Base-by-base conservation (phyloP, 1,140 invertebrate genomes). In the Thaumatotibia leucotreta region DNA sequence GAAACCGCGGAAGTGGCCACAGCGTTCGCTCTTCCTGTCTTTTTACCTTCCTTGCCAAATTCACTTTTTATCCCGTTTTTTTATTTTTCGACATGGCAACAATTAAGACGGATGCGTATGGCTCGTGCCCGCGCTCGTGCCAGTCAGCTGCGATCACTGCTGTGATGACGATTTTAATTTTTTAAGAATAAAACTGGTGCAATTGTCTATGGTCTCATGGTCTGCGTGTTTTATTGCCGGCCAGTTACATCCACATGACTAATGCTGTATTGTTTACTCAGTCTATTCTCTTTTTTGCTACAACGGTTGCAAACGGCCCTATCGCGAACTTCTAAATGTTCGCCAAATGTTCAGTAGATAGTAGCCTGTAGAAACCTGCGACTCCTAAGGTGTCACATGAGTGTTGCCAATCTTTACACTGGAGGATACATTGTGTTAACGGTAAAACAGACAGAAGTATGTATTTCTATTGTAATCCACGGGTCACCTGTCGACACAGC, bases 11-110 rank as follows among this genome's bases (percentile, higher is more conserved):
- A 90, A 90, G 86, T 84, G 63, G 69, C 85, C 88, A 72, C 86
- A 88, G 76, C 73, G 80, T 82, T 75, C 84, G 35, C 86, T 86
- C 84, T 88, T 90, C 88, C 86, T 87, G 84, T 83, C 85, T 84
- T 81, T 76, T 76, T 79, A 72, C 69, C 70, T 79, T 76, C 76
- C 74, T 80, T 75, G 80, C 79, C 72, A 83, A 87, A 86, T 83
- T 81, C 72, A 63, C 70, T 79, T 83, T 79, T 77, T 80, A 63
- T 58, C 52, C 52, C 39, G 50, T 68, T 68, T 70, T 76, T 76
- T 77, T 79, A 17, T 61, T 80, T 82, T 83, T 79, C 76, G 52
- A 27, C 73, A 52, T 70, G 49, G 45, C 61, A 61, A 61, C 64
- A 72, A 76, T 73, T 76, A 76, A 72, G 62, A 72, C 61, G 70